Percentiles rank a stretch among this genome's conserved stretches.
Evolutionary conservation across 2,113 vertebrate species (phyloP).

Genomic region (Kryptolebias marmoratus): DNA sequence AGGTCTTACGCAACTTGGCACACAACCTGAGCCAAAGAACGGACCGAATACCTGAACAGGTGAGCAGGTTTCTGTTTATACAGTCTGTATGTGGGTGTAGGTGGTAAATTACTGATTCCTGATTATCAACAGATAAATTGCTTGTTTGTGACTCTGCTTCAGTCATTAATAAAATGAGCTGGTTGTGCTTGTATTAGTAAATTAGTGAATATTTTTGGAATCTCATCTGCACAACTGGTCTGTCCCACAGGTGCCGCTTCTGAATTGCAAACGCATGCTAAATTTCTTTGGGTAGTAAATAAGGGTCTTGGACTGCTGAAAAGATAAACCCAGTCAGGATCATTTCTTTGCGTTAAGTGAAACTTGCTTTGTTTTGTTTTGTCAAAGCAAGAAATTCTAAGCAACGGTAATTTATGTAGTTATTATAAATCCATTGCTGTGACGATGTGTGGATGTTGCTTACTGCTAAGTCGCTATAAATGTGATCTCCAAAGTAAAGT

Average conservation of each 20-base stretch:
- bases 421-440: slow-evolving; percentile 9
- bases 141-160: not conserved
- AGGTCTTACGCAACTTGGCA: not conserved
- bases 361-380: not conserved
- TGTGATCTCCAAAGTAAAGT: slow-evolving; percentile 98
- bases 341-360: slow-evolving; percentile 3
- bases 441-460: slow-evolving; percentile 61
- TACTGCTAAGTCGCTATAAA: slow-evolving; percentile 99
- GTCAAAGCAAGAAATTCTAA: slow-evolving; percentile 1
- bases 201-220: not conserved
- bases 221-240: not conserved
- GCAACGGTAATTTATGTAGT: not conserved
- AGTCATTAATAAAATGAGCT: not conserved
- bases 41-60: not conserved
- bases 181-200: not conserved
- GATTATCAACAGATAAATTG: not conserved
- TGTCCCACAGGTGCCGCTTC: not conserved
- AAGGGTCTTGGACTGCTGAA: not conserved
- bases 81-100: too few relatives aligned
- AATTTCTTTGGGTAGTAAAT: not conserved
- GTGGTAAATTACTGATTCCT: not conserved
- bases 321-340: slow-evolving; percentile 2
- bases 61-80: not conserved
- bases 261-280: not conserved
- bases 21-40: not conserved